Conservation (phyloP, 2,113 vertebrate genomes). For the Aegotheles bennettii region DNA sequence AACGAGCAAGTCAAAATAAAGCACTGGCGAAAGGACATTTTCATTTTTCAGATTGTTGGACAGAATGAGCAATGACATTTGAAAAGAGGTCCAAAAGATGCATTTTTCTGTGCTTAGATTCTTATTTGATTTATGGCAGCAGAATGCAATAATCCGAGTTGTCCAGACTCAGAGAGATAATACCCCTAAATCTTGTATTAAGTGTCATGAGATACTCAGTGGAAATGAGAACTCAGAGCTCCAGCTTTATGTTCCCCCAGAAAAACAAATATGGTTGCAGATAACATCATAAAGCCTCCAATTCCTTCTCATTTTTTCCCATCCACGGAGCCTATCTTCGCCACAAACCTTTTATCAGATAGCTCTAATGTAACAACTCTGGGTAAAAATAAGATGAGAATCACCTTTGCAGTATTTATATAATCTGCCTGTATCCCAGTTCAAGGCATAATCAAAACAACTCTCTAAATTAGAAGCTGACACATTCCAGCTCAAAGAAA, state of each 20-base stretch:
- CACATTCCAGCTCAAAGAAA: background rate
- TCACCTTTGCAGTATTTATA: slow-evolving; percentile 8
- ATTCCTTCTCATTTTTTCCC: background rate
- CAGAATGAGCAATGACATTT: slow-evolving; percentile 30
- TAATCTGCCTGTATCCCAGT: background rate
- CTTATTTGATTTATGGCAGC: slow-evolving; percentile 32
- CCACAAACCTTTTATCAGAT: background rate
- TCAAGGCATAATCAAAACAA: slow-evolving; percentile 15
- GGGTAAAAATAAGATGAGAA: background rate
- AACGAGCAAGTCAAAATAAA: slow-evolving; percentile 16
- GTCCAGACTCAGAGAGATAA: slow-evolving; percentile 53
- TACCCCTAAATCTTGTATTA: slow-evolving; percentile 55
- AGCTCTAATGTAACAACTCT: background rate
- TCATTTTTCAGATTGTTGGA: slow-evolving; percentile 22
- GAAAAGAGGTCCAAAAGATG: slow-evolving; percentile 34
- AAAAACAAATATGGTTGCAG: slow-evolving; percentile 30
- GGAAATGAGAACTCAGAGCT: slow-evolving; percentile 36
- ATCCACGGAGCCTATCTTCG: background rate
- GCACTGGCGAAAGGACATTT: background rate
- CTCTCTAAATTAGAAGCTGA: background rate
- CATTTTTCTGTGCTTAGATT: slow-evolving; percentile 48
- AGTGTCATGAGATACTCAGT: slow-evolving; percentile 36
- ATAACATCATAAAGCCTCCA: slow-evolving; percentile 8
- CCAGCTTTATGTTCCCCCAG: background rate
- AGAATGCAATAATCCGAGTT: slow-evolving; percentile 32